A percentile compares a stretch with the other conserved stretches of the same genome.
Conservation (phyloP, 2,113 vertebrate genomes). For the Phaethornis superciliosus region DNA sequence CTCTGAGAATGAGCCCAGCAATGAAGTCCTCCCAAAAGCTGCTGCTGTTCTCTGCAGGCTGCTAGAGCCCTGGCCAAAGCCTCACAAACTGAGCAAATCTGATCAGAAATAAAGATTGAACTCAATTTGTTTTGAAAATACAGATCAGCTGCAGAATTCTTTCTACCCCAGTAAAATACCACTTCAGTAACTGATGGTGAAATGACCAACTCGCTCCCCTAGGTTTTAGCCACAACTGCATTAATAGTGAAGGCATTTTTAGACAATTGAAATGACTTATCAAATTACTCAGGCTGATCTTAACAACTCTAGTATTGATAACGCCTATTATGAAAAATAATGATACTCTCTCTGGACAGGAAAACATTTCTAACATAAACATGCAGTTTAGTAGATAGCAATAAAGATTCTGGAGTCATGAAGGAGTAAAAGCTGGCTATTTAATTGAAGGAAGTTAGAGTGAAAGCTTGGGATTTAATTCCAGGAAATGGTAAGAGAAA, state of each 20-base stretch:
- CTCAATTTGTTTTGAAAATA: conserved; percentile 9
- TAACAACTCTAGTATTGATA: neutral
- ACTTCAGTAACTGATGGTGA: conserved; percentile 6
- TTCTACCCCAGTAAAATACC: conserved; percentile 7
- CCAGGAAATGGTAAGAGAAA: neutral
- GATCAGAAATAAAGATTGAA: neutral
- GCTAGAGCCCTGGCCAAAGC: neutral
- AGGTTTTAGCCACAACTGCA: neutral
- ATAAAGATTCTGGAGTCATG: neutral
- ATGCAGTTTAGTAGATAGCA: conserved; percentile 12
- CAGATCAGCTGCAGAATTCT: neutral
- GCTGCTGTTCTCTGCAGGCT: neutral
- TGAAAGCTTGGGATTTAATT: conserved; percentile 21
- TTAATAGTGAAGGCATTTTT: neutral
- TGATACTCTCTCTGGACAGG: neutral
- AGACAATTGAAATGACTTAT: neutral
- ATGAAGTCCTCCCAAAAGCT: neutral
- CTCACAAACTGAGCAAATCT: neutral
- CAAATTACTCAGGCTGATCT: neutral
- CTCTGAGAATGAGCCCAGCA: neutral
- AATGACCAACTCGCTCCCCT: conserved; percentile 7
- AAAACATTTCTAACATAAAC: neutral
- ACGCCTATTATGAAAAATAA: neutral
- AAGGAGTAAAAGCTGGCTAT: neutral
- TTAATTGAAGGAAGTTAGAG: conserved; percentile 43